Conservation (phyloP, 2,113 vertebrate genomes). For the Strix aluco region DNA sequence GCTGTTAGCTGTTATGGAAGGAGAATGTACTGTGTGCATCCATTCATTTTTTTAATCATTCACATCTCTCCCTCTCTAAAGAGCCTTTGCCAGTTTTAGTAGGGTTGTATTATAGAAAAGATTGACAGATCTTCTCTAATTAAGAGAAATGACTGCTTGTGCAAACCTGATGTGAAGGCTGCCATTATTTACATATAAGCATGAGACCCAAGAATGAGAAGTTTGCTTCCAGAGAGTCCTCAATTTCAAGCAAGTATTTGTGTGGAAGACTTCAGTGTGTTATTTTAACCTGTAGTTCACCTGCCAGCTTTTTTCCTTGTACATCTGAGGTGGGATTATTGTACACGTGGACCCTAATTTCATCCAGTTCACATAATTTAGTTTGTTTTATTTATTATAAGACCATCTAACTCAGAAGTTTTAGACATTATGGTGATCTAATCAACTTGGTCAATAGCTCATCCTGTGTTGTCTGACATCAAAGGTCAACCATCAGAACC, state of each 20-base stretch:
- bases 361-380: background rate
- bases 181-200: slow-evolving; percentile 14
- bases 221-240: background rate
- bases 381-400: background rate
- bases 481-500: slow-evolving; percentile 45
- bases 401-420: background rate
- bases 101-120: background rate
- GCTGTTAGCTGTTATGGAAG: slow-evolving; percentile 34
- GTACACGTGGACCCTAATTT: background rate
- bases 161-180: background rate
- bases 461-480: slow-evolving; percentile 29
- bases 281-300: background rate
- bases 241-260: background rate
- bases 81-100: background rate
- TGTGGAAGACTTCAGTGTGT: background rate
- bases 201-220: slow-evolving; percentile 17
- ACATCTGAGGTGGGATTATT: background rate
- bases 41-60: background rate
- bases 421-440: background rate
- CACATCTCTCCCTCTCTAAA: slow-evolving; percentile 13
- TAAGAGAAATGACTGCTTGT: background rate
- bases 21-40: background rate
- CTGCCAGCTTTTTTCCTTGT: background rate
- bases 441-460: background rate
- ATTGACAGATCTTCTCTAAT: background rate